Base-by-base conservation (phyloP, 2,888 invertebrate species). In the Julus scanicus region DNA sequence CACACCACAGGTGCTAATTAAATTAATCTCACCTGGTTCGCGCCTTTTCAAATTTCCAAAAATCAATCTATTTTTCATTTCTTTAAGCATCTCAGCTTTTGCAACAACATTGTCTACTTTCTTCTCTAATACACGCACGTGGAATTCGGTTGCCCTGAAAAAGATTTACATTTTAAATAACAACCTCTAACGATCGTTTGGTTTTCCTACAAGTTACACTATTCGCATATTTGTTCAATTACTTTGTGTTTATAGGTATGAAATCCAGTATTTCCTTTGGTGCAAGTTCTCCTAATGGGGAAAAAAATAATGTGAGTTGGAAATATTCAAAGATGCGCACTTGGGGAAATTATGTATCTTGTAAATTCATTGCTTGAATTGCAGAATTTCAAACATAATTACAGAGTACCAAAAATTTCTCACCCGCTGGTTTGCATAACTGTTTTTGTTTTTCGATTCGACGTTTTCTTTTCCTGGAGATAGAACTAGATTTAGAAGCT, bases 131-230 rank as follows among this genome's bases (percentile, higher is more conserved):
- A 86, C 86, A 1, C 37, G n/a, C 39, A 86, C 86, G n/a, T 86
- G 86, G 15, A 86, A 86, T 86, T 86, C 86, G 15, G 86, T 86
- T 57, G 57, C 9, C 53, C 86, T 86, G 4, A 85, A 85, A 48
- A 9, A 63, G 1, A 2, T 80, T 29, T 37, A 37, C 13, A 29
- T 37, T 71, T 80, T 80, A 37, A 37, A 13, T 37, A 71, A 20
- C 29, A 44, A n/a, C n/a, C 84, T 6, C 17, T 8, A 39, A 84
- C 13, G n/a, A 4, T n/a, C 15, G 8, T 85, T 49, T n/a, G 20
- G 0, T 17, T 44, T 85, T 9, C 3, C 37, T 84, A 13, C 86
- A 3, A 37, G 0, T 2, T 20, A 49, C n/a, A 49, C 17, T 49
- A 8, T 4, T 49, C 2, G n/a, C 11, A 37, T n/a, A 48, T 15